Conservation (phyloP, 2,113 vertebrate genomes). For the Siniperca knerii region DNA sequence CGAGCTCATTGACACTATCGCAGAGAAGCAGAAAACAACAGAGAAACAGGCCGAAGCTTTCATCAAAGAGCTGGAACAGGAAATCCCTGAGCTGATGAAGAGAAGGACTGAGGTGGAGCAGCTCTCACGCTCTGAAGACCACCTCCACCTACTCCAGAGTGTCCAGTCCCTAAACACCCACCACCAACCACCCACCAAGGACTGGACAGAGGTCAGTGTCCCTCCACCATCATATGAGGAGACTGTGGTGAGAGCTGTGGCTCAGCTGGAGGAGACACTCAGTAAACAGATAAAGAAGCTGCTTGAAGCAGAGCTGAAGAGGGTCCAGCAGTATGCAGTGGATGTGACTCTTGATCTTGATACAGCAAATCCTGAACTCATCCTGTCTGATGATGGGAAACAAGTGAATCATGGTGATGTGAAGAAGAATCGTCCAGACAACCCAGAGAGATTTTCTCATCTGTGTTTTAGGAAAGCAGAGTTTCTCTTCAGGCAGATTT, state of each 20-base stretch:
- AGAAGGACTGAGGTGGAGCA: background rate
- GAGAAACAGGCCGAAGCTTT: background rate
- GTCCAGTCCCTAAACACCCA: too few species aligned
- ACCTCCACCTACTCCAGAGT: too few species aligned
- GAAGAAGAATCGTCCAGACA: background rate
- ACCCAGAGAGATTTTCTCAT: background rate
- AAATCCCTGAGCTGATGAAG: slow-evolving; percentile 28
- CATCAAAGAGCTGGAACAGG: slow-evolving; percentile 15
- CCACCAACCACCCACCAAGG: too few species aligned
- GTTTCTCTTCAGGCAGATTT: slow-evolving; percentile 36
- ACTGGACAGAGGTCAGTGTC: background rate
- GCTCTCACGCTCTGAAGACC: background rate
- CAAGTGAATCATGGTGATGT: background rate
- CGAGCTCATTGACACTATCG: accelerated
- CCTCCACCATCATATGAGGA: background rate
- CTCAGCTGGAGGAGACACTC: background rate
- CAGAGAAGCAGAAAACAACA: slow-evolving; percentile 17
- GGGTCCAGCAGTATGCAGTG: too few species aligned
- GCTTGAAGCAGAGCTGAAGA: background rate
- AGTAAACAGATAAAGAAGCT: background rate
- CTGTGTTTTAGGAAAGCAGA: slow-evolving; percentile 12
- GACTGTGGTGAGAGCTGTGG: background rate
- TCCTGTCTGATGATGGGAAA: slow-evolving; percentile 21
- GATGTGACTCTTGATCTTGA: slow-evolving; percentile 40
- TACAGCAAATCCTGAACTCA: background rate